phyloP scores from a whole-genome alignment of 2,113 vertebrate species.

The Gallinago jamesoni region DNA sequence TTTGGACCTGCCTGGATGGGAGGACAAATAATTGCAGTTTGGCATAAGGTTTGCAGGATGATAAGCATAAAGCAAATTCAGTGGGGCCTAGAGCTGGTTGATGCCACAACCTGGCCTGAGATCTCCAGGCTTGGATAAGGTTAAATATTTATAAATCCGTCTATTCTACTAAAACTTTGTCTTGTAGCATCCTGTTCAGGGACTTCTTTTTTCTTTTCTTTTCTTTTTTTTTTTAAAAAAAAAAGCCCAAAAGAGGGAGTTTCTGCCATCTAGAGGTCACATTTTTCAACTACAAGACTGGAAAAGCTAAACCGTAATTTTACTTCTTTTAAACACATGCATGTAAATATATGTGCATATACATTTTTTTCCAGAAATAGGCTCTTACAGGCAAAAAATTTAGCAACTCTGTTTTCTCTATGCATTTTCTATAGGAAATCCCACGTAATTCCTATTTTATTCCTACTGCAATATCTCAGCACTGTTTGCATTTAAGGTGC shows the following conservation, averaged over 20 bases:
- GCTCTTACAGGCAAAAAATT: accelerated
- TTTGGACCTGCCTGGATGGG: background rate
- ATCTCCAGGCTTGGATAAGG: no score
- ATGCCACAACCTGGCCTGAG: background rate
- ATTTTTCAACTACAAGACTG: background rate
- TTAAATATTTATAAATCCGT: background rate
- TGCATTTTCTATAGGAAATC: background rate
- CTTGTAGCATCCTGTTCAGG: background rate
- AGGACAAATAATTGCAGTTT: background rate
- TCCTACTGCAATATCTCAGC: background rate
- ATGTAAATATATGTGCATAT: background rate
- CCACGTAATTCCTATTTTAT: background rate
- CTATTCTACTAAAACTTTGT: background rate
- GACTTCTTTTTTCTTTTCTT: no score
- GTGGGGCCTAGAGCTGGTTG: background rate
- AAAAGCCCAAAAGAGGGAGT: background rate
- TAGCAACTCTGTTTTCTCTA: accelerated
- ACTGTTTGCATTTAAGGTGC: background rate
- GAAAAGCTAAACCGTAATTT: background rate
- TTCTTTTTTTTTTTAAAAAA: no score
- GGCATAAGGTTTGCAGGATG: background rate
- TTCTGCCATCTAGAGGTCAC: slow-evolving; percentile 56
- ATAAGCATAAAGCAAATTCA: background rate
- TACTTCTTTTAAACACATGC: no score
- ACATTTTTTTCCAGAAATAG: accelerated